phyloP scores from a whole-genome alignment of 2,797 vertebrate genomes.

The Danionella dracula region DNA sequence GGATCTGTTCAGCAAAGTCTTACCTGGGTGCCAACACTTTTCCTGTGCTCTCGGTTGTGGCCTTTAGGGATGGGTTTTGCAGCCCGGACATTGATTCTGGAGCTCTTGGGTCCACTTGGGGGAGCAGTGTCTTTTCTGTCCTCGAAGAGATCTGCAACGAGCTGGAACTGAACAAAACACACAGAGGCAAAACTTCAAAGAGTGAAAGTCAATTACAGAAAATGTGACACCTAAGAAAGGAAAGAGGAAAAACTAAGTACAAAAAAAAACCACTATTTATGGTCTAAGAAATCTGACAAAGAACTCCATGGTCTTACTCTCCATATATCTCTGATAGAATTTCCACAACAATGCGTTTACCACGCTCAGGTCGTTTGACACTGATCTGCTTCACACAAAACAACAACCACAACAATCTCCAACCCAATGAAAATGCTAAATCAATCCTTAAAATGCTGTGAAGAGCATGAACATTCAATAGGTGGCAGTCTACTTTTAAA shows the following conservation, averaged over 20 bases:
- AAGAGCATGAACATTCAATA: too few relatives aligned
- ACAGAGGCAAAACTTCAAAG: not conserved
- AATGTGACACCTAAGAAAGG: not conserved
- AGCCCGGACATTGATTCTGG: constrained; percentile 76
- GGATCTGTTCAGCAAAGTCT: not conserved
- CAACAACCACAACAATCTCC: too few relatives aligned
- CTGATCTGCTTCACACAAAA: too few relatives aligned
- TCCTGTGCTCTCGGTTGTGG: constrained; percentile 87
- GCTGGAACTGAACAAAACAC: constrained; percentile 68
- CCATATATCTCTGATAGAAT: too few relatives aligned
- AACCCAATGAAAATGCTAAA: too few relatives aligned
- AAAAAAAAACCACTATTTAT: too few relatives aligned
- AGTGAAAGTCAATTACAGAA: not conserved
- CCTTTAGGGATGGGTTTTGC: constrained; percentile 69
- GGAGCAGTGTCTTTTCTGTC: constrained; percentile 65
- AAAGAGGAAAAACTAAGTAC: not conserved
- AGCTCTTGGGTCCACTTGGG: constrained; percentile 35
- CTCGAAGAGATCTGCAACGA: constrained; percentile 85
- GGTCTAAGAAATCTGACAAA: too few relatives aligned
- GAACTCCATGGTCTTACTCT: too few relatives aligned
- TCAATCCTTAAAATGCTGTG: too few relatives aligned
- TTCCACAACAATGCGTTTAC: too few relatives aligned
- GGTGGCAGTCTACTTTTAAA: too few relatives aligned
- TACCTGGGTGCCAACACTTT: constrained; percentile 91
- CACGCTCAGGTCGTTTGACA: too few relatives aligned